A percentile compares a stretch with the other conserved stretches of the same genome.
These are phyloP conservation scores for Epizoanthus rinbou DNA, from an alignment of 92 coral and sea anemone genomes.

Conservation along the genomic window DNA sequence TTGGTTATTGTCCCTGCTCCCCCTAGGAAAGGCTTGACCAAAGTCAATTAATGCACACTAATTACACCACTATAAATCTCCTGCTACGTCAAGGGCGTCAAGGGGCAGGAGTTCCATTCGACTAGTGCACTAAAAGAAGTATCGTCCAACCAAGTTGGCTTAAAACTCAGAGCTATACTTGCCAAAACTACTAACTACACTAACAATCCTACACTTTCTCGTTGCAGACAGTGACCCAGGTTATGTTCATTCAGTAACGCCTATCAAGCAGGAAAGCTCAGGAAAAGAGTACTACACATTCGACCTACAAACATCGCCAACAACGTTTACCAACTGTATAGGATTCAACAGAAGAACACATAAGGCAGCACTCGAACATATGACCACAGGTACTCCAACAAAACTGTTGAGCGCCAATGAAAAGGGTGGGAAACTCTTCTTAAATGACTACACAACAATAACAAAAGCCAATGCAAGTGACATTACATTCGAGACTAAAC, in stretches of 20 bases:
- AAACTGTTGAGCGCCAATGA: conserved; percentile 26
- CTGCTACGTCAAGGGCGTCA: too few relatives aligned
- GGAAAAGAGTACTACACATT: conserved; percentile 43
- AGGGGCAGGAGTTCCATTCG: too few relatives aligned
- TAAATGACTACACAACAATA: conserved; percentile 31
- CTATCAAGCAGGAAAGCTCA: conserved; percentile 36
- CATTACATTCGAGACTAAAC: conserved; percentile 8
- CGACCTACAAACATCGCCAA: conserved; percentile 32
- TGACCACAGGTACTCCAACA: conserved; percentile 30
- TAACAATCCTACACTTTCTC: background rate
- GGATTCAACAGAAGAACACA: conserved; percentile 36
- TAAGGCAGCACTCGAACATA: conserved; percentile 7
- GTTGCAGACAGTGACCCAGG: conserved; percentile 40
- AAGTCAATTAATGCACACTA: too few relatives aligned
- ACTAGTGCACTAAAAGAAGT: too few relatives aligned
- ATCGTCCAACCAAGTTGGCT: too few relatives aligned
- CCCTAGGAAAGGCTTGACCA: too few relatives aligned
- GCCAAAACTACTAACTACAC: background rate
- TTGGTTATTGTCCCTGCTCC: too few relatives aligned
- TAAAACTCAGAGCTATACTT: background rate
- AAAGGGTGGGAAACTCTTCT: conserved; percentile 18
- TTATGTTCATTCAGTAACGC: conserved; percentile 42
- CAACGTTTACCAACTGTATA: conserved; percentile 22
- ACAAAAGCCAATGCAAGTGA: conserved; percentile 15
- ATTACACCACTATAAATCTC: too few relatives aligned